These are phyloP conservation scores for Drosophila pseudotakahashii DNA, from an alignment of 2,888 invertebrate species.

Conservation along the genomic window DNA sequence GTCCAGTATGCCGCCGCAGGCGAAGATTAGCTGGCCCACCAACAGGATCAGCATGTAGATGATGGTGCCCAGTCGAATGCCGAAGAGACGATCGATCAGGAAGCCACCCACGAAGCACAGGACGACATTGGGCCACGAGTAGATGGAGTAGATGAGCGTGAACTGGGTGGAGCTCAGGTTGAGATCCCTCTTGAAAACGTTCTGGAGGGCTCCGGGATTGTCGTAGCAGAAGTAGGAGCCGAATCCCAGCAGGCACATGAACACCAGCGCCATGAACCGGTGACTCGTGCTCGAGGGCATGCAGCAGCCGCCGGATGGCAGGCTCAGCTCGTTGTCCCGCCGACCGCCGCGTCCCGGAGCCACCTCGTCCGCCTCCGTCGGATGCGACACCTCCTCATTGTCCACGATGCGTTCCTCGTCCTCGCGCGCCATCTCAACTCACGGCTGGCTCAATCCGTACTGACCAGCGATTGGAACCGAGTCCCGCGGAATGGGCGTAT, in stretches of 20 bases:
- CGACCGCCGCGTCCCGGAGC: conserved; percentile 38
- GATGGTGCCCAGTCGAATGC: conserved; percentile 95
- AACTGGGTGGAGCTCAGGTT: conserved; percentile 92
- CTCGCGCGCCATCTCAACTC: conserved; percentile 62
- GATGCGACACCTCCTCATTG: conserved; percentile 50
- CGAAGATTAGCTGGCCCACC: conserved; percentile 95
- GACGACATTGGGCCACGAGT: conserved; percentile 99
- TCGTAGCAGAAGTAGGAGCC: conserved; percentile 99
- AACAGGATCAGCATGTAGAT: conserved; percentile 95
- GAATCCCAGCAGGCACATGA: conserved; percentile 98
- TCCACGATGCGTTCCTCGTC: conserved; percentile 70
- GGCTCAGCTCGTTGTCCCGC: conserved; percentile 82
- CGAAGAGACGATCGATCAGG: conserved; percentile 96
- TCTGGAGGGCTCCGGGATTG: conserved; percentile 96
- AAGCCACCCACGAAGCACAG: conserved; percentile 98
- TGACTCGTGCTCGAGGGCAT: conserved; percentile 90
- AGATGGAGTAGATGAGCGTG: conserved; percentile 95
- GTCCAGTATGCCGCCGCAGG: conserved; percentile 92
- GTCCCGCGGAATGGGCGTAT: conserved; percentile 49
- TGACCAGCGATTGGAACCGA: conserved; percentile 29
- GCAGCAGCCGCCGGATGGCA: conserved; percentile 84
- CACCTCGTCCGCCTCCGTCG: conserved; percentile 20
- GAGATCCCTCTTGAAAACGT: conserved; percentile 92
- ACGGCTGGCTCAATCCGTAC: conserved; percentile 33
- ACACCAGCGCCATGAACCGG: conserved; percentile 92